These are phyloP conservation scores for Macrotrachela quadricornifera DNA, from an alignment of 1,140 invertebrate species.

Conservation along the genomic window DNA sequence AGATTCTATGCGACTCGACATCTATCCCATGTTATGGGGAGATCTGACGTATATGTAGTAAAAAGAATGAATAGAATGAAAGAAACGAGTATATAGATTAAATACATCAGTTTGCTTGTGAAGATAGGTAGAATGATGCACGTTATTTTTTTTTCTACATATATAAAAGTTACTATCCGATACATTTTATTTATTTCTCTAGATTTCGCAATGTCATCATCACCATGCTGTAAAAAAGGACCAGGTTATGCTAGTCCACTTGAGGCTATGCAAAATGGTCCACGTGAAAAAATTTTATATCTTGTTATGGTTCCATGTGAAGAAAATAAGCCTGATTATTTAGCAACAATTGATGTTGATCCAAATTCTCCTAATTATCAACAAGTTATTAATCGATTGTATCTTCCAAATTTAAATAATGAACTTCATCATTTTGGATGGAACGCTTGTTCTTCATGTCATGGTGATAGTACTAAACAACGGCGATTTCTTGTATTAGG, in stretches of 20 bases:
- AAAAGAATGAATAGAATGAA: too few species aligned
- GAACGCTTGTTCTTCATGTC: conserved; percentile 82
- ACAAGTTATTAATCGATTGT: conserved; percentile 64
- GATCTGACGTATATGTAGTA: too few species aligned
- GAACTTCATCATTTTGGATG: conserved; percentile 85
- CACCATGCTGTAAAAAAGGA: conserved; percentile 10
- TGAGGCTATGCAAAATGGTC: conserved; percentile 33
- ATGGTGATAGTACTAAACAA: conserved; percentile 39
- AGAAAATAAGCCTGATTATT: conserved; percentile 42
- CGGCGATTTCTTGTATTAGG: conserved; percentile 61
- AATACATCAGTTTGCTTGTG: too few species aligned
- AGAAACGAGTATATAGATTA: too few species aligned
- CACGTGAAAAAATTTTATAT: conserved; percentile 61
- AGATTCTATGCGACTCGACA: too few species aligned
- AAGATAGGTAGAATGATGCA: too few species aligned
- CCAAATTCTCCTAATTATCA: conserved; percentile 59
- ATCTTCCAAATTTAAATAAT: conserved; percentile 53
- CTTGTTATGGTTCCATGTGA: conserved; percentile 51
- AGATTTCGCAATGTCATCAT: too few species aligned
- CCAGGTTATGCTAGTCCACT: conserved; percentile 10
- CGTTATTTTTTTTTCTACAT: too few species aligned
- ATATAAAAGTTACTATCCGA: too few species aligned
- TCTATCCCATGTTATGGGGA: too few species aligned
- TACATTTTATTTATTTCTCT: too few species aligned
- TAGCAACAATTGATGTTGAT: conserved; percentile 73